Evolutionary conservation across 2,113 vertebrate genomes (phyloP), one percentile per base, ranked within the genome.

Genomic region (Sialia sialis): DNA sequence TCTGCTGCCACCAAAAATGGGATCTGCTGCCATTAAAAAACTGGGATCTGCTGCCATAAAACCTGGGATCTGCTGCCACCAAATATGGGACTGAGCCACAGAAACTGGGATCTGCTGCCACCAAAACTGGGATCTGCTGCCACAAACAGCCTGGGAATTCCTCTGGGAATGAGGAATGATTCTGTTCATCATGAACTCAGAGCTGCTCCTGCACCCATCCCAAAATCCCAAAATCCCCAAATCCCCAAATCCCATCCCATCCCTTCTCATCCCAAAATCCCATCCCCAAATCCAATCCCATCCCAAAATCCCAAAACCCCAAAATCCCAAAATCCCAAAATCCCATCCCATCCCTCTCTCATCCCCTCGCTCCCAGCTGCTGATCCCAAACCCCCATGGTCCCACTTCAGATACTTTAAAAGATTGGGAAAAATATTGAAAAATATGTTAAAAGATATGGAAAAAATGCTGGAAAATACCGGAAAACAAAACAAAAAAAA

Each of bases 331-430:
- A n/a, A 48, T 43, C 46, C 62, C 12, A n/a, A n/a, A n/a, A 39
- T 39, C 39, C 39, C 39, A 39, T 39, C 39, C 39, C 30, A 4
- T 43, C 76, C 83, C n/a, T n/a, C n/a, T n/a, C n/a, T n/a, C n/a
- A n/a, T n/a, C n/a, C 36, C 25, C 12, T 46, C 44, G 15, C 64
- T 72, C 52, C 55, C 9, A 1, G 4, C 10, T 8, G 18, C 56
- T 2, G 2, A 63, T 13, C 22, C 54, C 1, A 1, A 30, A 8
- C 0, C 12, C 21, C 16, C 1, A 1, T 0, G 0, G 12, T 21
- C 17, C 21, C 36, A 34, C 19, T 22, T 51, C 12, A 13, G 12
- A 20, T 43, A 25, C 23, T 60, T 29, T 23, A 19, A 59, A 49
- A 76, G 19, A 32, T 5, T 64, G 29, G 8, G 8, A n/a, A 67